These are phyloP conservation scores for Papilio polytes DNA, from an alignment of 1,140 invertebrate genomes.

Conservation along the genomic window DNA sequence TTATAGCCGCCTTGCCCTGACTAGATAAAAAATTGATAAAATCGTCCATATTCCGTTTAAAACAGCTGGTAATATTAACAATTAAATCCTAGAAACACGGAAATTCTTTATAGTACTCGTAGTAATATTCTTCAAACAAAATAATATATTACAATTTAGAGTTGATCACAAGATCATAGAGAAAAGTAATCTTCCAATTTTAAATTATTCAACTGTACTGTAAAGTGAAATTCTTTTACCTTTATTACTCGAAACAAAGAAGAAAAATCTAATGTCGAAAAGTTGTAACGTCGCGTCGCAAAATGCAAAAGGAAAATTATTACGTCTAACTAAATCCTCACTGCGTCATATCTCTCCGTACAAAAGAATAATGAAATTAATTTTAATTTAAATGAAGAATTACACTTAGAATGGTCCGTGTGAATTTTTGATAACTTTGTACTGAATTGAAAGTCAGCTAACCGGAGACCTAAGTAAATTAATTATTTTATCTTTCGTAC, in stretches of 20 bases:
- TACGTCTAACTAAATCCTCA: background rate
- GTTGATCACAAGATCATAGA: background rate
- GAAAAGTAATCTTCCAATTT: background rate
- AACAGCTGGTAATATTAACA: background rate
- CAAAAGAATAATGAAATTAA: background rate
- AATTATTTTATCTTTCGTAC: background rate
- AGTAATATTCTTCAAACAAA: background rate
- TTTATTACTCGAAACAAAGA: background rate
- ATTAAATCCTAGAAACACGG: no score
- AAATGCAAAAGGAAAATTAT: background rate
- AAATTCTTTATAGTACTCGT: no score
- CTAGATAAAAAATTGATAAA: background rate
- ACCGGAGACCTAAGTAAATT: background rate
- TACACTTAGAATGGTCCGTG: background rate
- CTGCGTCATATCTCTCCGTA: background rate
- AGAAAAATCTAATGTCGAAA: background rate
- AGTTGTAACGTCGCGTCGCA: slow-evolving; percentile 8
- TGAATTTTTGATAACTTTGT: background rate
- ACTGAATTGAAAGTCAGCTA: background rate
- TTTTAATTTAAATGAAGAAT: background rate
- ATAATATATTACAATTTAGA: background rate
- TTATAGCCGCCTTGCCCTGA: background rate
- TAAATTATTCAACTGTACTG: background rate
- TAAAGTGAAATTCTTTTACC: background rate
- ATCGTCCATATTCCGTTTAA: background rate